phyloP scores from a whole-genome alignment of 2,888 invertebrate genomes.

The Endomychus coccineus region DNA sequence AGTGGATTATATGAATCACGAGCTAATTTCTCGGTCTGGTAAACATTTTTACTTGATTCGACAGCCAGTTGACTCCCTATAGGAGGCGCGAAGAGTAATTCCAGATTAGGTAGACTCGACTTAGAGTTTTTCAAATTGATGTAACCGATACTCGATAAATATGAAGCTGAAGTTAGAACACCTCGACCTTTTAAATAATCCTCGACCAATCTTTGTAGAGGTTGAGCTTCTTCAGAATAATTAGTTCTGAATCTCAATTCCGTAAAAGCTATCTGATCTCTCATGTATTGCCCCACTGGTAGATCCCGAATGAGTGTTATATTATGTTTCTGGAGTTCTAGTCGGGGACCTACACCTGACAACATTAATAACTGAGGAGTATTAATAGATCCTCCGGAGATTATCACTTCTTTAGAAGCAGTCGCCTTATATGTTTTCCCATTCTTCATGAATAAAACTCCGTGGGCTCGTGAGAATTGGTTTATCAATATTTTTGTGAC shows the following conservation, averaged over 20 bases:
- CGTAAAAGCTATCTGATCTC: constrained; percentile 26
- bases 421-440: constrained; percentile 56
- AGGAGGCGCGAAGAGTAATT: background rate
- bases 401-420: constrained; percentile 69
- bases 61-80: background rate
- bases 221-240: constrained; percentile 10
- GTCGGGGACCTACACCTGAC: constrained; percentile 28
- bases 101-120: background rate
- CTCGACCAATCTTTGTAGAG: constrained; percentile 12
- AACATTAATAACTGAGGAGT: constrained; percentile 41
- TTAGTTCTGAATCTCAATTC: constrained; percentile 18
- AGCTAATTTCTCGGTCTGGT: background rate
- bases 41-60: background rate
- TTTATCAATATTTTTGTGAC: constrained; percentile 60
- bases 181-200: constrained; percentile 1
- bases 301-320: constrained; percentile 25
- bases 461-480: constrained; percentile 46
- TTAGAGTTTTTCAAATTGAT: background rate
- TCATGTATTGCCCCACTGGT: constrained; percentile 25
- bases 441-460: constrained; percentile 65
- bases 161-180: background rate
- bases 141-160: constrained; percentile 1
- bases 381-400: constrained; percentile 87
- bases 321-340: constrained; percentile 20
- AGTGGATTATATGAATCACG: background rate